A percentile compares a stretch with the other conserved stretches of the same genome.
Evolutionary conservation across 2,888 invertebrate genomes (phyloP).

Genomic region (Rhaphigaster nebulosa): DNA sequence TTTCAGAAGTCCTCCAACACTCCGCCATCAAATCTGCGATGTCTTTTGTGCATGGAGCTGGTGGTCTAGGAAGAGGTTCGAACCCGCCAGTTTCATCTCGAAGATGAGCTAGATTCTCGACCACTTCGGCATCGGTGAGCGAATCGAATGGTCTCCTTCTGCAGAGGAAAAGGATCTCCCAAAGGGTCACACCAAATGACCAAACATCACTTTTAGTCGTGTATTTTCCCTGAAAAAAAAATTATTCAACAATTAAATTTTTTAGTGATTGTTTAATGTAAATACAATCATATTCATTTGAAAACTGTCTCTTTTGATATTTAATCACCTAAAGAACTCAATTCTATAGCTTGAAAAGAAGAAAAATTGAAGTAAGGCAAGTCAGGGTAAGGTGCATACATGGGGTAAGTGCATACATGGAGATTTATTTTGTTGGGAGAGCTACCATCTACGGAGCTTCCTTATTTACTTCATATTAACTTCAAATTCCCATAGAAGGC

Average conservation of each 20-base stretch:
- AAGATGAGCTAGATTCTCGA: slow-evolving; percentile 83
- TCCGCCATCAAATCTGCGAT: slow-evolving; percentile 75
- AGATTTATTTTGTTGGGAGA: no score
- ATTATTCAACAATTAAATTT: background rate
- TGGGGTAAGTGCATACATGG: no score
- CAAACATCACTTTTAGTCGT: slow-evolving; percentile 92
- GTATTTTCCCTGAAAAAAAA: slow-evolving; percentile 79
- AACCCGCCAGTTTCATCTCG: slow-evolving; percentile 71
- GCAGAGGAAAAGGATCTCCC: slow-evolving; percentile 87
- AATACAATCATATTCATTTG: background rate
- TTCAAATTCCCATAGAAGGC: no score
- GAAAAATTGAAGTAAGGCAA: no score
- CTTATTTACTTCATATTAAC: no score
- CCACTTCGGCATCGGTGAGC: slow-evolving; percentile 82
- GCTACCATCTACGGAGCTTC: no score
- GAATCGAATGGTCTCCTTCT: slow-evolving; percentile 83
- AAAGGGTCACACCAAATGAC: slow-evolving; percentile 89
- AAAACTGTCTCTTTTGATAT: background rate
- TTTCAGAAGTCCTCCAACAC: slow-evolving; percentile 74
- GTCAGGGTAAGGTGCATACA: no score
- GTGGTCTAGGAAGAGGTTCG: slow-evolving; percentile 70
- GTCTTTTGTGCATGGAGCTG: slow-evolving; percentile 72
- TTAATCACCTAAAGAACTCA: background rate
- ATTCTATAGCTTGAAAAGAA: background rate
- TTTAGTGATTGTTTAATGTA: background rate